Conservation (phyloP, 2,888 invertebrate genomes). For the Orthonevra nobilis region DNA sequence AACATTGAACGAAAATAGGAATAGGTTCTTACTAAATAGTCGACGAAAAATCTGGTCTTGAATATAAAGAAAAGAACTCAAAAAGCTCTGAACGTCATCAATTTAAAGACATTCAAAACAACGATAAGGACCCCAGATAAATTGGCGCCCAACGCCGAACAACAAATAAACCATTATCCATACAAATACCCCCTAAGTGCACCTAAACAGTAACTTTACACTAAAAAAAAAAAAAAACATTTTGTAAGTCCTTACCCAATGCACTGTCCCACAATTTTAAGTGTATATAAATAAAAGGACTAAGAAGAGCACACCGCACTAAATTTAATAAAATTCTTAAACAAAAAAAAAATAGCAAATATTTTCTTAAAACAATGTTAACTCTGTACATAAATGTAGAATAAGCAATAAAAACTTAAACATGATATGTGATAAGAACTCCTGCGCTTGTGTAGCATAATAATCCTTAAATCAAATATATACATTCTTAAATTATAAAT, state of each 20-base stretch:
- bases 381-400: slow-evolving; percentile 59
- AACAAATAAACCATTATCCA: slow-evolving; percentile 8
- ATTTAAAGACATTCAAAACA: no score
- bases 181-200: no score
- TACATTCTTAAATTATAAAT: slow-evolving; percentile 22
- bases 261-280: slow-evolving; percentile 11
- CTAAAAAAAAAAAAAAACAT: neutral
- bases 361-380: neutral
- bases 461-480: slow-evolving; percentile 35
- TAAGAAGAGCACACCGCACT: slow-evolving; percentile 46
- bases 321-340: slow-evolving; percentile 22
- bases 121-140: neutral
- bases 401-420: slow-evolving; percentile 66
- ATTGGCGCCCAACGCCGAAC: slow-evolving; percentile 28
- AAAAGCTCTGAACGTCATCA: no score
- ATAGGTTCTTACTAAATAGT: no score
- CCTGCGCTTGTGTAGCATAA: slow-evolving; percentile 54
- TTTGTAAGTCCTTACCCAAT: slow-evolving; percentile 14
- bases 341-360: neutral
- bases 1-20: no score
- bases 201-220: no score
- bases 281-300: slow-evolving; percentile 19
- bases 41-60: no score
- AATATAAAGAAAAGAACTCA: no score
- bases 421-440: slow-evolving; percentile 68